A percentile compares a stretch with the other conserved stretches of the same genome.
Evolutionary conservation across 2,797 vertebrate species (phyloP).

Genomic region (Mareca penelope): DNA sequence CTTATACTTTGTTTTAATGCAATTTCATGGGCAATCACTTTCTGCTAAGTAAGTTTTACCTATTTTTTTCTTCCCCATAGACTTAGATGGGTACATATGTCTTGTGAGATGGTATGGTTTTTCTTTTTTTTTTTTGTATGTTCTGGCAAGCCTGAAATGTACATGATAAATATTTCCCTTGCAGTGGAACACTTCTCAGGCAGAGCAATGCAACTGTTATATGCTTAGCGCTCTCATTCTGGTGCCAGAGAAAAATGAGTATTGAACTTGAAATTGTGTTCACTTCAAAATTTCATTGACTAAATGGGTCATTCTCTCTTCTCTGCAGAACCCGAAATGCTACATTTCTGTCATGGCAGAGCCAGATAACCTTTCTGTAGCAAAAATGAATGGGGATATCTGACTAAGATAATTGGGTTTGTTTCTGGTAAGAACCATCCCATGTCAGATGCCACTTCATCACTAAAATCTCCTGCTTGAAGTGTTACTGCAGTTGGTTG

Average conservation of each 20-base stretch:
- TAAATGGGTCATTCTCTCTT: not conserved
- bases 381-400: not conserved
- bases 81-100: not conserved
- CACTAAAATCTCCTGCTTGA: not conserved
- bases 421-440: not conserved
- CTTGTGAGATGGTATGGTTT: not conserved
- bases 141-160: not conserved
- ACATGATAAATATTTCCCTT: not conserved
- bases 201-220: not conserved
- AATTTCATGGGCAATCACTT: not conserved
- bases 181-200: not conserved
- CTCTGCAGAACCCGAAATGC: not conserved
- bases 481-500: not conserved
- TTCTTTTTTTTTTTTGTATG: not conserved
- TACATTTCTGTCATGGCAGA: rapidly evolving
- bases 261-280: not conserved
- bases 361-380: not conserved
- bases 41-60: not conserved
- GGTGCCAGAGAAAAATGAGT: not conserved
- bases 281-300: not conserved
- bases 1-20: not conserved
- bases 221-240: not conserved
- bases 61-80: not conserved
- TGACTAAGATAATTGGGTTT: not conserved
- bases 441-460: not conserved